These are phyloP conservation scores for Neofelis nebulosa DNA, from an alignment of 2,113 vertebrate genomes.

Conservation along the genomic window DNA sequence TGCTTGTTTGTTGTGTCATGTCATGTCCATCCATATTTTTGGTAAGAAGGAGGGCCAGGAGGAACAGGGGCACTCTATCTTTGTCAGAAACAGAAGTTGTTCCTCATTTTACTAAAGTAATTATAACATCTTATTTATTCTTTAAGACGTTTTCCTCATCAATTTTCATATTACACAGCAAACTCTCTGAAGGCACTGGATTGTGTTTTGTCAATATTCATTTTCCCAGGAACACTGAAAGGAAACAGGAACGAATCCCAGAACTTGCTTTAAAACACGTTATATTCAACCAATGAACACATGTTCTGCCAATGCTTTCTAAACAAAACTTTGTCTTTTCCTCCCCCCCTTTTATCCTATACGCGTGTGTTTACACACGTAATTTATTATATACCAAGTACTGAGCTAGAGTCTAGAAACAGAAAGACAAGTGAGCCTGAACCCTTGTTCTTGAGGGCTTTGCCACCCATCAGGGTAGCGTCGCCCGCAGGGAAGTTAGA, in stretches of 20 bases:
- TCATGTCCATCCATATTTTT: neutral
- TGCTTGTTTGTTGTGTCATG: neutral
- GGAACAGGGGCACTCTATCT: neutral
- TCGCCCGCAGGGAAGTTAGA: neutral
- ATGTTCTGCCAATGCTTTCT: neutral
- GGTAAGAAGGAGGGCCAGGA: neutral
- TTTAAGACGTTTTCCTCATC: neutral
- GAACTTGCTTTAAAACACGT: neutral
- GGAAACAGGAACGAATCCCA: conserved; percentile 6
- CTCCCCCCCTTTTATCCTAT: neutral
- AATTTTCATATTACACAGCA: neutral
- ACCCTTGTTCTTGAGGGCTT: neutral
- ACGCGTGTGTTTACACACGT: neutral
- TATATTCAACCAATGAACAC: neutral
- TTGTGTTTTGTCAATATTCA: conserved; percentile 1
- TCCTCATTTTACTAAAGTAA: neutral
- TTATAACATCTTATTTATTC: conserved; percentile 34
- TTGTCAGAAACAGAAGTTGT: neutral
- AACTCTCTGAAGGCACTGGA: neutral
- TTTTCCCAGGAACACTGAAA: conserved; percentile 6
- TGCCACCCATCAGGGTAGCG: neutral
- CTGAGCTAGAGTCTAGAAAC: neutral
- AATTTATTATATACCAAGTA: neutral
- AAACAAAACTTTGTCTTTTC: neutral
- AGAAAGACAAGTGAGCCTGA: neutral